phyloP scores from a whole-genome alignment of 2,113 vertebrate species.

The Protobothrops mucrosquamatus region DNA sequence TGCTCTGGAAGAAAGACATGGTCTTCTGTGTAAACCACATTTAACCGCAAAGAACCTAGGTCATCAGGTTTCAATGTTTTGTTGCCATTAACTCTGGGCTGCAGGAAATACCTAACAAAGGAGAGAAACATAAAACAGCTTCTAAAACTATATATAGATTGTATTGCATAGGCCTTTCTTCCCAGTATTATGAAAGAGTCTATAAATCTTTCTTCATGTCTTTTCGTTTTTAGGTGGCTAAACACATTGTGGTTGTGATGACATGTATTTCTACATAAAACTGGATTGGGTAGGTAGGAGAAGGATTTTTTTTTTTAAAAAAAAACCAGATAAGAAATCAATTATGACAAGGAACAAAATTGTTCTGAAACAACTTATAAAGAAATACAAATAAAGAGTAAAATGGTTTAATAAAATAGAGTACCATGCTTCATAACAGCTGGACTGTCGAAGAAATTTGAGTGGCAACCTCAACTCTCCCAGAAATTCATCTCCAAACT shows the following conservation, averaged over 20 bases:
- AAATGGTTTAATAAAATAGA: constrained; percentile 32
- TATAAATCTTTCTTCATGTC: neutral
- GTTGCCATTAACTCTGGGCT: constrained; percentile 90
- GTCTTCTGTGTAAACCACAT: constrained; percentile 98
- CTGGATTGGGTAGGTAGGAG: neutral
- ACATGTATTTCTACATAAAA: neutral
- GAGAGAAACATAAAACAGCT: constrained; percentile 3
- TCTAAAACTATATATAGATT: neutral
- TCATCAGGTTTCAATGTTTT: constrained; percentile 92
- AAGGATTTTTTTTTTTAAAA: neutral
- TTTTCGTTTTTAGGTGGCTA: neutral
- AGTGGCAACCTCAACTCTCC: constrained; percentile 90
- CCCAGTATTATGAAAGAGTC: neutral
- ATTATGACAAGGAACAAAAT: constrained; percentile 29
- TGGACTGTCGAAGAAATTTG: constrained; percentile 84
- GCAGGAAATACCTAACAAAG: constrained; percentile 89
- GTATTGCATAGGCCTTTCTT: neutral
- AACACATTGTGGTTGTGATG: neutral
- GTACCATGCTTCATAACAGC: constrained; percentile 91
- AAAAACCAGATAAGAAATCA: neutral
- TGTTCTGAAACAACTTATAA: constrained; percentile 32
- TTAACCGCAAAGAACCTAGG: constrained; percentile 91
- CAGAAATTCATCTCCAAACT: constrained; percentile 96
- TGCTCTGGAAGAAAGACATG: constrained; percentile 93
- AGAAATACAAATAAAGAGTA: constrained; percentile 22